phyloP scores from a whole-genome alignment of 2,888 invertebrate species.

The Glomeris marginata region DNA sequence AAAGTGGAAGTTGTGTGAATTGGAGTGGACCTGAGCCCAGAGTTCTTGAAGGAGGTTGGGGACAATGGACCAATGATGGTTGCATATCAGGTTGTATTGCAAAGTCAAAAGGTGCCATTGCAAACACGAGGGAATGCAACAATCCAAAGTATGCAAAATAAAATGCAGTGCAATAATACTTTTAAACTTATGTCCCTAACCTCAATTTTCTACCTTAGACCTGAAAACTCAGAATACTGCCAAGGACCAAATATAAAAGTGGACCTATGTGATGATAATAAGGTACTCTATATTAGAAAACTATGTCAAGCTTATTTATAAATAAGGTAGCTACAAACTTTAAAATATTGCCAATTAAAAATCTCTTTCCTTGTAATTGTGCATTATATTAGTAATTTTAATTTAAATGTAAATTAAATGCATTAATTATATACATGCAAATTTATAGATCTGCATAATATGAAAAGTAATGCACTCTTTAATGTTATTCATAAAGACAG shows the following conservation, averaged over 20 bases:
- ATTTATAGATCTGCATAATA: no score
- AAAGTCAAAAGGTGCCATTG: conserved; percentile 39
- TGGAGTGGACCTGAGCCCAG: conserved; percentile 14
- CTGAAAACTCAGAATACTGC: conserved; percentile 34
- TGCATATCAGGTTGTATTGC: conserved; percentile 53
- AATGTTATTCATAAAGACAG: background rate
- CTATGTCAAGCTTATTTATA: conserved; percentile 15
- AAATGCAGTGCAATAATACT: background rate
- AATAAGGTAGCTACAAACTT: background rate
- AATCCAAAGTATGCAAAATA: conserved; percentile 16
- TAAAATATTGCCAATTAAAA: no score
- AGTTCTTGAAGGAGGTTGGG: conserved; percentile 42
- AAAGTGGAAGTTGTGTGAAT: conserved; percentile 45
- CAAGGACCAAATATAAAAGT: conserved; percentile 47
- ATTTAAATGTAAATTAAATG: no score
- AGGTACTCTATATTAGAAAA: conserved; percentile 30
- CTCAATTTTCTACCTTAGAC: conserved; percentile 18
- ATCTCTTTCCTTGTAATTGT: no score
- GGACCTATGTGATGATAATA: conserved; percentile 48
- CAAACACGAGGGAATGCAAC: conserved; percentile 15
- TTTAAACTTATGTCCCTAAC: conserved; percentile 29
- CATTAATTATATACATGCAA: no score
- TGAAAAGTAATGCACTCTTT: background rate
- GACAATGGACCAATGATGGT: conserved; percentile 42
- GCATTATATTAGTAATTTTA: no score